Evolutionary conservation across 2,113 vertebrate genomes (phyloP).

Genomic region (Dasyprocta punctata): DNA sequence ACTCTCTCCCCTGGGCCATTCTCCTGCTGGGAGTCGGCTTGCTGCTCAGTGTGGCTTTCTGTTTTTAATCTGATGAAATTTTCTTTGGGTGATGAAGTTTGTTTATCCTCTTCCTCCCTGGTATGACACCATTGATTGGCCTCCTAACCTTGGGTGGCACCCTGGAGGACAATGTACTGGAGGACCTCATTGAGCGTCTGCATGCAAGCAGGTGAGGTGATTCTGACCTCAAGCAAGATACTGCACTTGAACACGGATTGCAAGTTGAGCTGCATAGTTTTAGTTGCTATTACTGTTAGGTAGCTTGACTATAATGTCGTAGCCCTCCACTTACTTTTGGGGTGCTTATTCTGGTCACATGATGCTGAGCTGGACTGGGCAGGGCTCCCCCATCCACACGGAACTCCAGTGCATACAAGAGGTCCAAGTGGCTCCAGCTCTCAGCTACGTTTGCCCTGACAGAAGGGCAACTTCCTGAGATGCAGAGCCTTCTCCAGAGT

Average conservation of each 20-base stretch:
- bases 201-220: accelerated
- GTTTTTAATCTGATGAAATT: background rate
- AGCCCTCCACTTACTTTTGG: background rate
- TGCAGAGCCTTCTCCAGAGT: accelerated
- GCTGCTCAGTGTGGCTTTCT: background rate
- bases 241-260: background rate
- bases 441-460: accelerated
- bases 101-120: too few relatives aligned
- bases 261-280: background rate
- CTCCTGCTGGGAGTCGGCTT: background rate
- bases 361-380: too few relatives aligned
- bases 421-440: background rate
- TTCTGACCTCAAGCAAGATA: background rate
- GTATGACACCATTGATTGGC: background rate
- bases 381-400: accelerated
- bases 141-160: background rate
- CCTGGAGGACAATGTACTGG: background rate
- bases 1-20: background rate
- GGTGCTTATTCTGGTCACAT: background rate
- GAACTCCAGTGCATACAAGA: accelerated
- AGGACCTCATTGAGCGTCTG: background rate
- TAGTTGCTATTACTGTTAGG: conserved; percentile 8
- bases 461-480: background rate
- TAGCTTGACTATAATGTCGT: background rate
- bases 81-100: background rate